Evolutionary conservation across 1,140 invertebrate species (phyloP), one percentile per base, ranked within the genome.

Genomic region (Sycophila sp.): DNA sequence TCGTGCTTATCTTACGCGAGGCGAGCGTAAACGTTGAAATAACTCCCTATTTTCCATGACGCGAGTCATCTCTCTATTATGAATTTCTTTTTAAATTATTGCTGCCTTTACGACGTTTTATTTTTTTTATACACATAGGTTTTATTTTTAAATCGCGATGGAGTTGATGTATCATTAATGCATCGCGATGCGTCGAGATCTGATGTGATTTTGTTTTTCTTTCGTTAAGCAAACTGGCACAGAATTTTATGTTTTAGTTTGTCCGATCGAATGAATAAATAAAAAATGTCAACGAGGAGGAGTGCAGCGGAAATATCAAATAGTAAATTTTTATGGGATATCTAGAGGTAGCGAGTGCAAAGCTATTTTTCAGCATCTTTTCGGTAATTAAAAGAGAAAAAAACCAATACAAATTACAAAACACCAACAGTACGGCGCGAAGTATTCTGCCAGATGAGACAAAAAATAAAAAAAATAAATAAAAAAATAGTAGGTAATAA

Each of bases 101-200:
- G 8, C 53, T 63, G n/a, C 19, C 4, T 47, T 40, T 5, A n/a
- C n/a, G n/a, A n/a, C n/a, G 11, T n/a, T 4, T 7, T 47, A 22
- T 22, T 47, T 19, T 19, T n/a, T n/a, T n/a, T n/a, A n/a, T n/a
- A n/a, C n/a, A n/a, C n/a, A 24, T 47, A 47, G 42, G 24, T 47
- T n/a, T 47, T 24, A 17, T 42, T 42, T 17, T 42, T 17, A 22
- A 22, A 24, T 47, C 17, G 8, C 19, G 42, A 55, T 45, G 19
- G 4, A 19, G 45, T 69, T 63, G 47, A 63, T 56, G 59, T 63
- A 69, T 63, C 59, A 56, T 63, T 32, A 30, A 63, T 63, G 38
- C 17, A 62, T 53, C 10, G n/a, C 7, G 19, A 58, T 24, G 34
- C 1, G 15, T 51, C 26, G 40, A 38, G 45, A 60, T 59, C 34